Conservation (phyloP, 2,888 invertebrate genomes). For the Rotaria socialis region DNA sequence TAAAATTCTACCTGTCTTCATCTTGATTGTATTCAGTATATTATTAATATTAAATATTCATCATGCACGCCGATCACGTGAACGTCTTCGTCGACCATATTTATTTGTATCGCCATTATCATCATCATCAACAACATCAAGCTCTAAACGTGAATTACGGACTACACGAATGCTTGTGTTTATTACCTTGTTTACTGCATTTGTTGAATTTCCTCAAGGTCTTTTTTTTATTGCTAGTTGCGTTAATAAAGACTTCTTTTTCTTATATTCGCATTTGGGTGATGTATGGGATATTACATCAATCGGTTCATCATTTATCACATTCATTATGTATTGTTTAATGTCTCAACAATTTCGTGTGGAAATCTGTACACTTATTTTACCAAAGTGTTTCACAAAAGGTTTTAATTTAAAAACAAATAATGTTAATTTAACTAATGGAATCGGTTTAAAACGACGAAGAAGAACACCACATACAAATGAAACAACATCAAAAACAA, state of each 20-base stretch:
- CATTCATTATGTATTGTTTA: constrained; percentile 35
- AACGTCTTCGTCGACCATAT: constrained; percentile 16
- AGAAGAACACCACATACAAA: not conserved
- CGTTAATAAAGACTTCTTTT: not conserved
- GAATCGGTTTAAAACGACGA: not conserved
- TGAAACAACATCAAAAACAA: not conserved
- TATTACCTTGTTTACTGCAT: constrained; percentile 8
- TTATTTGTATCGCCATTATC: not conserved
- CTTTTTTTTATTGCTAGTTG: constrained; percentile 6
- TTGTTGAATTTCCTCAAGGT: constrained; percentile 27
- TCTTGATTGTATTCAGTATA: constrained; percentile 21
- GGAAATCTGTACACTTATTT: not conserved
- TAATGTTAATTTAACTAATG: not conserved
- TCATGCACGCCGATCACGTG: not conserved
- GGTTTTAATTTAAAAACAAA: not conserved
- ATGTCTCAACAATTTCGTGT: constrained; percentile 35
- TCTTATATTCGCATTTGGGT: not conserved
- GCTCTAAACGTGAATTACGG: constrained; percentile 21
- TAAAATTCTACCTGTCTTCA: constrained; percentile 33
- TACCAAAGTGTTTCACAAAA: not conserved
- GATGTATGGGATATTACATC: constrained; percentile 5
- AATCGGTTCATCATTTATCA: not conserved
- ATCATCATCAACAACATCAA: not conserved
- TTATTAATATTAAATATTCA: not conserved
- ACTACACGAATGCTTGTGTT: constrained; percentile 25